Evolutionary conservation across 1,140 invertebrate genomes (phyloP).

Genomic region (Gryon sp.): DNA sequence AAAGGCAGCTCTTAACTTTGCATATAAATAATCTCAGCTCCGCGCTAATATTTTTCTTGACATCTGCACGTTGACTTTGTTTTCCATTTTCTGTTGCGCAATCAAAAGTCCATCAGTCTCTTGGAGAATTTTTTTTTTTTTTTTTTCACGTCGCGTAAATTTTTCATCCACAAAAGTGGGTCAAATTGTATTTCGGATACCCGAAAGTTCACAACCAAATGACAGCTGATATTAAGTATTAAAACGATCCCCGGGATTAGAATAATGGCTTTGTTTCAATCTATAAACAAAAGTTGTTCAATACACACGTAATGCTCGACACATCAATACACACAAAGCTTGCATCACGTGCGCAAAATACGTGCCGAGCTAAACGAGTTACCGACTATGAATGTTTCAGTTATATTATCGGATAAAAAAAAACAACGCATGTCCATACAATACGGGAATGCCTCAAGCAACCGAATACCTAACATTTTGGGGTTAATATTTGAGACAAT

Average conservation of each 20-base stretch:
- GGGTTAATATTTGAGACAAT: conserved; percentile 16
- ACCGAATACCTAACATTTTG: conserved; percentile 24
- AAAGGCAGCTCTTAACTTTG: conserved; percentile 18
- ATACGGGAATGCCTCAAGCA: conserved; percentile 63
- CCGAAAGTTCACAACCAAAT: conserved; percentile 18
- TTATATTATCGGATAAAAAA: conserved; percentile 43
- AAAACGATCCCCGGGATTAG: conserved; percentile 33
- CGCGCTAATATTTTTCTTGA: conserved; percentile 28
- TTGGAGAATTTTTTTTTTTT: too few species aligned
- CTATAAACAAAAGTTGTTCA: conserved; percentile 63
- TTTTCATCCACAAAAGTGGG: background rate
- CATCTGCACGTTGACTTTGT: conserved; percentile 8
- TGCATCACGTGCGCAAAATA: conserved; percentile 57
- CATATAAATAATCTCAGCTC: conserved; percentile 40
- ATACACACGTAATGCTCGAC: conserved; percentile 56
- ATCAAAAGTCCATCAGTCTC: conserved; percentile 46
- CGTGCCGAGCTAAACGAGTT: conserved; percentile 61
- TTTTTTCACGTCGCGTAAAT: conserved; percentile 33
- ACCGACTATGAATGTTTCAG: conserved; percentile 60
- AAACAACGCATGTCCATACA: conserved; percentile 45
- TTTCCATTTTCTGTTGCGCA: too few species aligned
- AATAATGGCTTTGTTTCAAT: conserved; percentile 63
- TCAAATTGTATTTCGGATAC: conserved; percentile 34
- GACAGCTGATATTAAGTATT: conserved; percentile 47
- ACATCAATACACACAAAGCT: conserved; percentile 35